A percentile compares a stretch with the other conserved stretches of the same genome.
Conservation (phyloP, 2,888 invertebrate genomes). For the Eupeodes luniger region DNA sequence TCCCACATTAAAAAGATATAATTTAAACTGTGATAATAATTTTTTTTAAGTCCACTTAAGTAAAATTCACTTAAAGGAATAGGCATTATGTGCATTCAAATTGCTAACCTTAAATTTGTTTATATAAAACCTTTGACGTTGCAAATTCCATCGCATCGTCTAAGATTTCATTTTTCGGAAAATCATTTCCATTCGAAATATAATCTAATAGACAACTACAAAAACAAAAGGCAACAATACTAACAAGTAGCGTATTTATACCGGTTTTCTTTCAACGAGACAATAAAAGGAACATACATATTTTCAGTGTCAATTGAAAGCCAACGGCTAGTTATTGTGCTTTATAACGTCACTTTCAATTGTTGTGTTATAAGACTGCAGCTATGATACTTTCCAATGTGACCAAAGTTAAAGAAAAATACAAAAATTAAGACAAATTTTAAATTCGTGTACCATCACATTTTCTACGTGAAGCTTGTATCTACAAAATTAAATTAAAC, state of each 20-base stretch:
- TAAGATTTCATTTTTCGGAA: constrained; percentile 66
- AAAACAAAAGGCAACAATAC: neutral
- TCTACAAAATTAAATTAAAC: too few relatives aligned
- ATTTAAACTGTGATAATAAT: too few relatives aligned
- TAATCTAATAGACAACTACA: constrained; percentile 22
- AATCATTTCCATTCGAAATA: constrained; percentile 29
- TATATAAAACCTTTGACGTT: constrained; percentile 38
- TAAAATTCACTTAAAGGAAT: too few relatives aligned
- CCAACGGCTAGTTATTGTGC: constrained; percentile 43
- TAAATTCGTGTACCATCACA: too few relatives aligned
- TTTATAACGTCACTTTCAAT: constrained; percentile 67
- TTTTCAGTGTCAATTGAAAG: constrained; percentile 70
- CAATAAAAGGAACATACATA: constrained; percentile 26
- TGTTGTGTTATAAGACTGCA: neutral
- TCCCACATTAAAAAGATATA: too few relatives aligned
- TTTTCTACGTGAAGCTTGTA: too few relatives aligned
- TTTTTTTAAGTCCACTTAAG: too few relatives aligned
- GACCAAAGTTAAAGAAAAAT: neutral
- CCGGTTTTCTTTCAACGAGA: constrained; percentile 10
- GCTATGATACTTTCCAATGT: neutral
- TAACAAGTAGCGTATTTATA: neutral
- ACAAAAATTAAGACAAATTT: too few relatives aligned
- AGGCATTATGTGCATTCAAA: too few relatives aligned
- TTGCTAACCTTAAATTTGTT: neutral
- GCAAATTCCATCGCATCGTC: constrained; percentile 61